Percentiles rank a stretch among this genome's conserved stretches.
Conservation (phyloP, 1,140 invertebrate species). For the Bombus turneri region DNA sequence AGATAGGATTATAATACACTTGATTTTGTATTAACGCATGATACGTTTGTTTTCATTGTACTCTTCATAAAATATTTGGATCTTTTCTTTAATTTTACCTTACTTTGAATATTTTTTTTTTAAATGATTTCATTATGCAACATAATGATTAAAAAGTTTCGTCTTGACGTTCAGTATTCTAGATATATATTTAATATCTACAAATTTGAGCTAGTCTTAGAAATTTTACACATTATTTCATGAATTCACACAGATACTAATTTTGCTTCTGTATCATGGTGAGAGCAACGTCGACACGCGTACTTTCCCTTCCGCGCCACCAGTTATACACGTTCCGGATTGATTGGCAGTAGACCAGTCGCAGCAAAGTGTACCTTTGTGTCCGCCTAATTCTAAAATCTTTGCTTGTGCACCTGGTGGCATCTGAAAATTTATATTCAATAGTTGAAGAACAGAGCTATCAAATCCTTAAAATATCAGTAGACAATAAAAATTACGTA, state of each 20-base stretch:
- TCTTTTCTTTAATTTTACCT: constrained; percentile 7
- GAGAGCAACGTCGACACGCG: constrained; percentile 85
- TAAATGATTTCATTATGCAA: not conserved
- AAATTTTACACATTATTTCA: constrained; percentile 57
- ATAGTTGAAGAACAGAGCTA: not conserved
- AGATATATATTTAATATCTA: constrained; percentile 38
- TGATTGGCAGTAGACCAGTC: constrained; percentile 87
- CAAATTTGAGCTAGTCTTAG: constrained; percentile 56
- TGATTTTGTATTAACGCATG: constrained; percentile 38
- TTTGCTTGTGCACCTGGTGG: constrained; percentile 78
- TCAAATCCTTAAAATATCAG: not conserved
- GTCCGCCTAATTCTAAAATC: constrained; percentile 84
- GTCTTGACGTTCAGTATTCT: constrained; percentile 8
- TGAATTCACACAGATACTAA: constrained; percentile 80
- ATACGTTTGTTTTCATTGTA: constrained; percentile 61
- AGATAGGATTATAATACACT: constrained; percentile 53
- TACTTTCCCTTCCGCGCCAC: constrained; percentile 85
- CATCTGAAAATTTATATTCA: constrained; percentile 72
- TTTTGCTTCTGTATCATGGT: constrained; percentile 80
- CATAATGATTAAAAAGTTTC: constrained; percentile 12
- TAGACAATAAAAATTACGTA: constrained; percentile 68
- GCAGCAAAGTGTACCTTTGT: constrained; percentile 84
- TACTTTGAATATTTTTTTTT: constrained; percentile 16
- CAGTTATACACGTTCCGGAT: constrained; percentile 86
- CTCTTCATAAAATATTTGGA: constrained; percentile 60